Evolutionary conservation across 2,113 vertebrate genomes (phyloP).

Genomic region (Megaleporinus macrocephalus): DNA sequence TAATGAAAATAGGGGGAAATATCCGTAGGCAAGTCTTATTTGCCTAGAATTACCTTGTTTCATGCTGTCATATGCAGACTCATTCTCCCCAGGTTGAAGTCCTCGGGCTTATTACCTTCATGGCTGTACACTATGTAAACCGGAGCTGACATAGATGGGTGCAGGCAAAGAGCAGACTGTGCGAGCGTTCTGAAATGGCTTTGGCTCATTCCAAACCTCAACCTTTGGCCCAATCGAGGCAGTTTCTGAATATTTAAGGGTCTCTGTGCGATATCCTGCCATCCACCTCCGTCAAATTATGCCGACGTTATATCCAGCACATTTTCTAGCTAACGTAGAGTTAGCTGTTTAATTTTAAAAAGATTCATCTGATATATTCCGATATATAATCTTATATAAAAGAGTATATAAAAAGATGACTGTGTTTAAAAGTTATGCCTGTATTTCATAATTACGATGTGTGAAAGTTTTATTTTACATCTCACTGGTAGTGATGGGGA

Average conservation of each 20-base stretch:
- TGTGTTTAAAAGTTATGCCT: no score
- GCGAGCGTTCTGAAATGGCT: background rate
- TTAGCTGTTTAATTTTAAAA: no score
- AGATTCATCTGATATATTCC: no score
- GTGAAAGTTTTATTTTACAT: no score
- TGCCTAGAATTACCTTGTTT: constrained; percentile 32
- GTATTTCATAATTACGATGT: no score
- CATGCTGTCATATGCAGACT: constrained; percentile 26
- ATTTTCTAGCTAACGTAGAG: no score
- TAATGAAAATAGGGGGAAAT: constrained; percentile 24
- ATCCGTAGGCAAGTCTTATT: constrained; percentile 21
- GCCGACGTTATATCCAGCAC: no score
- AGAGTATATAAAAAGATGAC: no score
- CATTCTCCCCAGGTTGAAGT: constrained; percentile 32
- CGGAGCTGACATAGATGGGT: background rate
- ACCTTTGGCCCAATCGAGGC: no score
- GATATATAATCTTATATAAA: no score
- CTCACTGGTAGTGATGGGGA: no score
- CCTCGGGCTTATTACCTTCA: constrained; percentile 8
- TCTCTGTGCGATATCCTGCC: background rate
- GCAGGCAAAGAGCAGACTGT: background rate
- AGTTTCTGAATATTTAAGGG: background rate
- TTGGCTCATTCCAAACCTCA: background rate
- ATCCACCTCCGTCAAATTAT: no score
- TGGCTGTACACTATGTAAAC: constrained; percentile 4